Conservation (phyloP, 1,140 invertebrate species). For the Drosophila teissieri region DNA sequence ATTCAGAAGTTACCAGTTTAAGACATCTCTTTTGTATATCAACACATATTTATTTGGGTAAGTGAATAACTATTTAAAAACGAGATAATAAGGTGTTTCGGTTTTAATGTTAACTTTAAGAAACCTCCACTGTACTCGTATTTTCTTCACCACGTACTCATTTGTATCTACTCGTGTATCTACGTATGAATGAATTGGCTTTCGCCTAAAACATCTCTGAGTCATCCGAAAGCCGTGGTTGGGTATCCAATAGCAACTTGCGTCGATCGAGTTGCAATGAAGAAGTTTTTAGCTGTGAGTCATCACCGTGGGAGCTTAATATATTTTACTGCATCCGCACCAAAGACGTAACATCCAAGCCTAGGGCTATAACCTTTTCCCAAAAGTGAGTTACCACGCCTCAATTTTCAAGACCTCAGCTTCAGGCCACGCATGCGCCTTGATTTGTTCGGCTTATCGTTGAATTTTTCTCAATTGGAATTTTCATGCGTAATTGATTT, state of each 20-base stretch:
- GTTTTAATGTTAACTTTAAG: too few relatives aligned
- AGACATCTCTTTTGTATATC: too few relatives aligned
- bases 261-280: conserved; percentile 29
- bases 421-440: conserved; percentile 35
- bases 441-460: neutral
- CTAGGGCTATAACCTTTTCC: conserved; percentile 6
- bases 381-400: conserved; percentile 17
- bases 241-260: conserved; percentile 33
- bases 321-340: conserved; percentile 20
- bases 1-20: too few relatives aligned
- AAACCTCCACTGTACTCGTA: conserved; percentile 1
- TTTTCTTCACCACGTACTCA: conserved; percentile 21
- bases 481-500: conserved; percentile 82
- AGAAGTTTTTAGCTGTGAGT: conserved; percentile 40
- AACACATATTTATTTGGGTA: too few relatives aligned
- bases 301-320: conserved; percentile 31
- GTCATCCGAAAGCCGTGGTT: conserved; percentile 30
- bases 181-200: conserved; percentile 47
- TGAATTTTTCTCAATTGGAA: conserved; percentile 38
- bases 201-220: conserved; percentile 46
- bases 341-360: conserved; percentile 14
- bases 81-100: too few relatives aligned
- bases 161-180: conserved; percentile 35
- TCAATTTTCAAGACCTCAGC: neutral
- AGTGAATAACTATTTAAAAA: too few relatives aligned